Evolutionary conservation across 2,888 invertebrate species (phyloP), one percentile per base, ranked within the genome.

Genomic region (Drosophila setosimentum): DNA sequence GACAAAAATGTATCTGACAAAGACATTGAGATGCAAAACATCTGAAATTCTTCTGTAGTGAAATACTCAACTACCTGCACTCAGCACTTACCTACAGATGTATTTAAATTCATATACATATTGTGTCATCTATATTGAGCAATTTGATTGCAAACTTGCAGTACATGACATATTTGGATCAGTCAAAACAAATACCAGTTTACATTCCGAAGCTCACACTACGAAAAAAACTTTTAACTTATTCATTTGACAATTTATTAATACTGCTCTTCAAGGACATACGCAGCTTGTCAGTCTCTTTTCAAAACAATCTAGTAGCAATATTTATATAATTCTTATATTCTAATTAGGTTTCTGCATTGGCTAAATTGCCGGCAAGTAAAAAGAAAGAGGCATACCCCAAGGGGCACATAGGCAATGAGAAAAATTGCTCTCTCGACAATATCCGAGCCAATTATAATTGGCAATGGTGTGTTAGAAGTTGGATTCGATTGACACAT

Each of bases 1-100:
- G 53, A 49, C 45, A 78, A 65, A 78, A 68, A 63, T 18, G 37
- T 54, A 35, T 55, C 45, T 48, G 42, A 48, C 50, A 65, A 45
- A 51, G 53, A 37, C 37, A 54, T 68, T 54, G 49, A 68, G 30
- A 54, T 27, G 59, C 55, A 53, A 37, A 51, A 51, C 63, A 16
- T 24, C 3, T 45, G 33, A 21, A 27, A 45, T 11, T 53, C 11
- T 24, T 40, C 7, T 2, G 0, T 21, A 45, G 16, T 7, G 30
- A 30, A 59, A 24, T 59, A 45, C 51, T 40, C 18, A 30, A 57
- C 68, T 50, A 21, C 40, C 13, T 45, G 35, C 24, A 21, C 33
- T n/a, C 53, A 37, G 24, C 13, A 21, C 16, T 32, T 6, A 29
- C 18, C 16, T 18, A 18, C 13, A 16, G 51, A 16, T 8, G 8